Conservation (phyloP, 2,113 vertebrate genomes). For the Nothocercus nigrocapillus region DNA sequence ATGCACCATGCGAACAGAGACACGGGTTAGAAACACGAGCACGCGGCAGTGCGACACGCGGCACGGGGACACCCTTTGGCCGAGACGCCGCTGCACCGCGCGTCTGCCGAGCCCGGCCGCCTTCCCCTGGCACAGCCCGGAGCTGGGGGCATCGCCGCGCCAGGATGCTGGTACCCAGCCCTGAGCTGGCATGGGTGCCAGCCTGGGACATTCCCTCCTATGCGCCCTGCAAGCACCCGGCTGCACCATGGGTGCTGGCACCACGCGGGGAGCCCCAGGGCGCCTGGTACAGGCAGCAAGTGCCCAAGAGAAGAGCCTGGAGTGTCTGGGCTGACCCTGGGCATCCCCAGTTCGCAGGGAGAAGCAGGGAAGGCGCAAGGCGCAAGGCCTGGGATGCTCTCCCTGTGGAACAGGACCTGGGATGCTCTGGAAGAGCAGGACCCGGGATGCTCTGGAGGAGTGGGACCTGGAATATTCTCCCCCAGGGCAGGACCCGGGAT, state of each 20-base stretch:
- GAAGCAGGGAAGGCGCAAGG: background rate
- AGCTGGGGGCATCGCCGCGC: background rate
- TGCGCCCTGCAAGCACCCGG: background rate
- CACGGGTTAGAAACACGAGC: conserved; percentile 81
- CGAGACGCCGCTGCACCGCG: background rate
- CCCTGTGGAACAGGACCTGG: rapidly evolving
- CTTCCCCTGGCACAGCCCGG: background rate
- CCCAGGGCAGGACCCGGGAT: background rate
- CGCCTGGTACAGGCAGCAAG: rapidly evolving
- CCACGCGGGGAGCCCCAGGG: background rate
- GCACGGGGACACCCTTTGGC: background rate
- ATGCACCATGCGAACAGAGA: conserved; percentile 98
- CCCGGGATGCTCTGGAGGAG: background rate
- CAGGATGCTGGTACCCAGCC: rapidly evolving
- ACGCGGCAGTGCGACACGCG: background rate
- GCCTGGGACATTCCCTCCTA: background rate
- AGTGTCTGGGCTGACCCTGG: background rate
- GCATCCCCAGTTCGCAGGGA: rapidly evolving
- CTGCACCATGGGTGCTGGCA: rapidly evolving
- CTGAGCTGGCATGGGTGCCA: rapidly evolving
- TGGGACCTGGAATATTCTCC: background rate
- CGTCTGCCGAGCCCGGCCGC: background rate
- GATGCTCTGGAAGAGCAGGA: background rate
- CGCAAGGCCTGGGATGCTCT: background rate
- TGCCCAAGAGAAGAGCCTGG: background rate